A percentile compares a stretch with the other conserved stretches of the same genome.
Conservation (phyloP, 2,888 invertebrate species). For the Trachelus tabidus region DNA sequence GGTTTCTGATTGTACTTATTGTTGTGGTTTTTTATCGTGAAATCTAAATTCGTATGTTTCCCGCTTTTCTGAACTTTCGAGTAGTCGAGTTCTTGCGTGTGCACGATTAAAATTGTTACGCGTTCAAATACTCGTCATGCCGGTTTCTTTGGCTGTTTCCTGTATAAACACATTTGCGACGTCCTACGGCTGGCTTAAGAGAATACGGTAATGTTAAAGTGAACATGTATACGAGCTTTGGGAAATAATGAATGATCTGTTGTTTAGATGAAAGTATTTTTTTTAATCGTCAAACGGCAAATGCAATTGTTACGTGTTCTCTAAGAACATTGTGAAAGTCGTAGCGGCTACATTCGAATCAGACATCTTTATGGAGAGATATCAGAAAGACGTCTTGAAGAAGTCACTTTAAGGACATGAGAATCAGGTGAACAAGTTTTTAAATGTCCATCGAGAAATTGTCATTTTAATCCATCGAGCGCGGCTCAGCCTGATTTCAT, state of each 20-base stretch:
- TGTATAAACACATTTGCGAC: background rate
- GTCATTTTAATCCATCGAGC: too few relatives aligned
- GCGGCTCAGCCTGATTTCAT: too few relatives aligned
- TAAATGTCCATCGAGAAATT: too few relatives aligned
- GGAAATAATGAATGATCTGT: background rate
- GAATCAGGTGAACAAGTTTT: too few relatives aligned
- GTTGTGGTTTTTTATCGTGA: background rate
- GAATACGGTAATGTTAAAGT: too few relatives aligned
- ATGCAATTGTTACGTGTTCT: background rate
- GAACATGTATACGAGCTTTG: too few relatives aligned
- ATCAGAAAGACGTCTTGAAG: background rate
- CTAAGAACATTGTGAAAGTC: background rate
- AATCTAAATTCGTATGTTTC: background rate
- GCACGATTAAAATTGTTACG: background rate
- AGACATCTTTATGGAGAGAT: background rate
- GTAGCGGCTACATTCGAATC: background rate
- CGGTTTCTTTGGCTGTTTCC: background rate
- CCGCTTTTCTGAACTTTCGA: background rate
- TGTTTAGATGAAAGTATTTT: background rate
- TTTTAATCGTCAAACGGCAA: background rate
- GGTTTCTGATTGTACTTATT: background rate
- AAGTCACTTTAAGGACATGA: background rate
- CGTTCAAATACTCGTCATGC: background rate
- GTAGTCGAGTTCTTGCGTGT: background rate
- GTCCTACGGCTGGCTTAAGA: background rate